Conservation (phyloP, 2,888 invertebrate species). For the Cantharis flavilabris region DNA sequence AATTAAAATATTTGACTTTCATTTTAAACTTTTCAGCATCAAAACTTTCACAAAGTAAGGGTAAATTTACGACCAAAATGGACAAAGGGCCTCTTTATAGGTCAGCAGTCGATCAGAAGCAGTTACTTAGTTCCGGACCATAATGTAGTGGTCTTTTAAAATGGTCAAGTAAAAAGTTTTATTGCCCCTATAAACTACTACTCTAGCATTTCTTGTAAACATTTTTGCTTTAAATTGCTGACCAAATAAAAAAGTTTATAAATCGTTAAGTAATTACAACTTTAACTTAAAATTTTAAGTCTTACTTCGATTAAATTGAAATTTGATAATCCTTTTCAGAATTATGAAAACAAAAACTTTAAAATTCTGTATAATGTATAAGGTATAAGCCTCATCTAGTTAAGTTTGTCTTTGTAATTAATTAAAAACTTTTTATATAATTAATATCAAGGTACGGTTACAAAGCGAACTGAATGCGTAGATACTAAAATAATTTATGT, state of each 20-base stretch:
- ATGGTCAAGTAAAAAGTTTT: conserved; percentile 30
- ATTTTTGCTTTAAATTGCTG: conserved; percentile 12
- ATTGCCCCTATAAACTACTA: conserved; percentile 23
- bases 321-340: background rate
- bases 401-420: conserved; percentile 22
- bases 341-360: background rate
- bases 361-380: background rate
- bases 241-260: conserved; percentile 1
- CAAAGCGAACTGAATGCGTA: background rate
- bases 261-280: background rate
- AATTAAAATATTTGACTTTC: background rate
- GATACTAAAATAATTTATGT: background rate
- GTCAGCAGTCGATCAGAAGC: conserved; percentile 38
- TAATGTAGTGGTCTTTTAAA: conserved; percentile 33
- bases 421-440: conserved; percentile 8
- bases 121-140: conserved; percentile 36
- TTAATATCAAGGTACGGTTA: background rate
- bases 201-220: conserved; percentile 16
- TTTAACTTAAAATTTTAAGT: background rate
- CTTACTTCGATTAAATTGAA: background rate
- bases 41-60: conserved; percentile 34
- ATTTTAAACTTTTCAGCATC: background rate
- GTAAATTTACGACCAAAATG: conserved; percentile 38
- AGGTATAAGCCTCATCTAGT: background rate
- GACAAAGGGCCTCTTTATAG: conserved; percentile 39